Base-by-base conservation (phyloP, 2,888 invertebrate species). In the Drosophila bunnanda region DNA sequence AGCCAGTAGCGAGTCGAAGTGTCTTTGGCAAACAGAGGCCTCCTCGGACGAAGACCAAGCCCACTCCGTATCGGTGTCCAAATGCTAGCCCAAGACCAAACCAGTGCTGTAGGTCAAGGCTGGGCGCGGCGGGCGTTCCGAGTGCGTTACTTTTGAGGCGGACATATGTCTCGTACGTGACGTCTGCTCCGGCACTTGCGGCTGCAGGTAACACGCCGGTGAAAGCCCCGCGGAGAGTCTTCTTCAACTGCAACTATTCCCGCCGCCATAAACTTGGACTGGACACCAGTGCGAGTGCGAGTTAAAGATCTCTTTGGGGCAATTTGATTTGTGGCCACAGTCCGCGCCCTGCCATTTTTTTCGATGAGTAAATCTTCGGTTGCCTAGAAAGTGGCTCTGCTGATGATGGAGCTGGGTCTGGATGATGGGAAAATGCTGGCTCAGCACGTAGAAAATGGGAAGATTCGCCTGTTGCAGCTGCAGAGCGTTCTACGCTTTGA, bases 71-170 rank as follows among this genome's bases (percentile, higher is more conserved):
- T 34, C 22, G n/a, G 20, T 36, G 44, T 39, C 46, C 36, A 39
- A 34, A 39, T 50, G n/a, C 61, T 41, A 65, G 66, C 43, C 68
- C 57, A 65, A 58, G 65, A 53, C 56, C 72, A 58, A 82, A 67
- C 43, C 79, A 76, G 78, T 85, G 89, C 86, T 87, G 75, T 89
- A 89, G 87, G 90, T 87, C 87, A 87, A 87, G 87, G 87, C 89
- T 89, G 87, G 87, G 90, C 89, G 85, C 86, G 85, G 88, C 89
- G 72, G 76, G 72, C 77, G 84, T 84, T 75, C 77, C 75, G 71
- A 80, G 44, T 86, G 50, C 50, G 50, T 50, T 50, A 32, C 32
- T 50, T 15, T 50, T 50, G 32, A 52, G 50, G 50, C 50, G 50
- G 50, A 52, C 50, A 60, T 44, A 15, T 59, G 59, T 50, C 46